Base-by-base conservation (phyloP, 2,113 vertebrate species). In the Gulo gulo region DNA sequence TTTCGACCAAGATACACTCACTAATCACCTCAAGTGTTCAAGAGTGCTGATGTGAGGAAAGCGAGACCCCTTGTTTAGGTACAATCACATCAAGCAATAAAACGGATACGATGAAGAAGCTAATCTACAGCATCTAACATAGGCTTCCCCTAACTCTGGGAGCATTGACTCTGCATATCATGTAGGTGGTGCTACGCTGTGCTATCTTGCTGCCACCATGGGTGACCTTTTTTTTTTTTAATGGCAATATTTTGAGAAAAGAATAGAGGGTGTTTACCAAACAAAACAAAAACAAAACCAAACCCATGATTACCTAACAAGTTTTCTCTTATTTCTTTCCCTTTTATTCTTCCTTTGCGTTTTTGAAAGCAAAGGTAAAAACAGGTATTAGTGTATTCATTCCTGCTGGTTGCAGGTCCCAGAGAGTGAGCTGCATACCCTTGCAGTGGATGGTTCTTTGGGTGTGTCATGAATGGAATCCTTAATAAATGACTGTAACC, bases 291-390 rank as follows among this genome's bases (percentile, higher is more conserved):
- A 59, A 23, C 23, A 24, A 59, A 65, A 47, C 8, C 42, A 55
- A 47, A 93, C 1, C 12, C 3, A 39, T 11, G 39, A 79, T 74
- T 92, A 39, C 31, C 34, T 59, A 74, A 61, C 10, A 87, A 71
- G 45, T 2, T 61, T 95, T 88, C 76, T 82, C 45, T 79, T 76
- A 11, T 55, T 90, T 71, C 45, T 73, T 76, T 61, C 4, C 20
- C 15, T 45, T 93, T 92, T 21, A 29, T 55, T 88, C 81, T 82
- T 45, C 36, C 31, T 81, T 73, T 39, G 78, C 42, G 24, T 8
- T 67, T 88, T 81, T 39, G 34, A 82, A 80, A 96, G 34, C 16
- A 90, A 93, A 95, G 42, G 57, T 55, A 52, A 36, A 50, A 39
- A 29, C 65, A 86, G 63, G 11, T 55, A 69, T 81, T 13, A 26